Conservation (phyloP, 2,888 invertebrate species). For the Strigamia transsilvanica region DNA sequence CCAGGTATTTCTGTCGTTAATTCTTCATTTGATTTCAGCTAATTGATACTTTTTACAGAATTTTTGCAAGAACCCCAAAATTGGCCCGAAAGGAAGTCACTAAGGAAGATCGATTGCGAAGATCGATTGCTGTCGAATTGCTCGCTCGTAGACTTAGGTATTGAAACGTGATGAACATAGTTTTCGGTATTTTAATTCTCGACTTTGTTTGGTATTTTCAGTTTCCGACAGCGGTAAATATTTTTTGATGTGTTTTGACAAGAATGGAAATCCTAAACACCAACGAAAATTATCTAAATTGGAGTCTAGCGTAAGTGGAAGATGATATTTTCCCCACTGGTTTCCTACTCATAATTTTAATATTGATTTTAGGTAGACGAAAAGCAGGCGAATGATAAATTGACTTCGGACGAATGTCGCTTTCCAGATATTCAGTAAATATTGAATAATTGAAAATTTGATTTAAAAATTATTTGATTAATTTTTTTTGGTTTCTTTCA, state of each 20-base stretch:
- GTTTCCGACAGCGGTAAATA: neutral
- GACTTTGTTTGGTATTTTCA: neutral
- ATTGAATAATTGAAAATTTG: too few relatives aligned
- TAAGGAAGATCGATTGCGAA: neutral
- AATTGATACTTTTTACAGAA: neutral
- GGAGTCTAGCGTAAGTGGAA: neutral
- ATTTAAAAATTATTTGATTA: neutral
- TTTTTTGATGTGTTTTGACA: conserved; percentile 24
- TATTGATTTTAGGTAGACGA: neutral
- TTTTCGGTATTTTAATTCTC: neutral
- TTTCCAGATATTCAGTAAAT: neutral
- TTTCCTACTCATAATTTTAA: neutral
- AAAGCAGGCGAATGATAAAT: neutral
- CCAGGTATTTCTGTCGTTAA: neutral
- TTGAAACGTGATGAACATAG: neutral
- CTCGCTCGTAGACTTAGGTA: neutral
- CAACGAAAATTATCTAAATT: neutral
- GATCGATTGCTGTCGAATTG: neutral
- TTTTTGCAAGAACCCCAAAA: neutral
- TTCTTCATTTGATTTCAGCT: neutral
- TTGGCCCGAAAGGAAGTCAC: conserved; percentile 1
- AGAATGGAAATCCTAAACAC: neutral
- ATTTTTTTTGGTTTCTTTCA: neutral
- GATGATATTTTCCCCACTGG: neutral
- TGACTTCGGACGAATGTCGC: neutral